Evolutionary conservation across 2,113 vertebrate species (phyloP).

Genomic region (Neolamprologus cancellatus): DNA sequence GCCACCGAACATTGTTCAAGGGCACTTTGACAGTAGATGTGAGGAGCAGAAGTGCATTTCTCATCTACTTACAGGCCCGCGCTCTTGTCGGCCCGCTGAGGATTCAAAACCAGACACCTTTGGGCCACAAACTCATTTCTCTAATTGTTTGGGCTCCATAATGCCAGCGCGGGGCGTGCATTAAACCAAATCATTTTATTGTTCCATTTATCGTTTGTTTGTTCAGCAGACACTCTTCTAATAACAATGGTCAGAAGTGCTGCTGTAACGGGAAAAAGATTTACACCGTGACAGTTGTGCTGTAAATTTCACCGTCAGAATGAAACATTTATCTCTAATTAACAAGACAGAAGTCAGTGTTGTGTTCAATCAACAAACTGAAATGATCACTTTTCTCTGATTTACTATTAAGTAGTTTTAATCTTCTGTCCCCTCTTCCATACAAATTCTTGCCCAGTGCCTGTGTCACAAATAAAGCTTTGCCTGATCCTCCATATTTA

Average conservation of each 20-base stretch:
- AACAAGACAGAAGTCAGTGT: not conserved
- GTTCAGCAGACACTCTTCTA: conserved; percentile 18
- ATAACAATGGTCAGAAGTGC: not conserved
- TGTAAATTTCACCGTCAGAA: not conserved
- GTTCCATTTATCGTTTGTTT: conserved; percentile 41
- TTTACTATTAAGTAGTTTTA: not conserved
- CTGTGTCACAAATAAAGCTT: not conserved
- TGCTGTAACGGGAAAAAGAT: not conserved
- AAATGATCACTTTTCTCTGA: not conserved
- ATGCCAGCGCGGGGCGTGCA: not conserved
- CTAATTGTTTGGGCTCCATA: conserved; percentile 45
- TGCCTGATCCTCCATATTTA: not conserved
- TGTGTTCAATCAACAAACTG: not conserved
- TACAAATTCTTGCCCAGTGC: not conserved
- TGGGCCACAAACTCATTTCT: conserved; percentile 38
- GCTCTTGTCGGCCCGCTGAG: conserved; percentile 6
- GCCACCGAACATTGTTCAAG: conserved; percentile 65
- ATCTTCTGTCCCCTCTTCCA: not conserved
- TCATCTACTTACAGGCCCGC: conserved; percentile 38
- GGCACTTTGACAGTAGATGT: conserved; percentile 61
- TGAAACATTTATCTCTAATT: not conserved
- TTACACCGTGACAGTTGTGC: not conserved
- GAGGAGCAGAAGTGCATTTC: conserved; percentile 53
- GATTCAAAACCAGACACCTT: conserved; percentile 42
- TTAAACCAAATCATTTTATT: conserved; percentile 40